Evolutionary conservation across 1,140 invertebrate genomes (phyloP), one percentile per base, ranked within the genome.

Genomic region (Neodiprion virginianus): DNA sequence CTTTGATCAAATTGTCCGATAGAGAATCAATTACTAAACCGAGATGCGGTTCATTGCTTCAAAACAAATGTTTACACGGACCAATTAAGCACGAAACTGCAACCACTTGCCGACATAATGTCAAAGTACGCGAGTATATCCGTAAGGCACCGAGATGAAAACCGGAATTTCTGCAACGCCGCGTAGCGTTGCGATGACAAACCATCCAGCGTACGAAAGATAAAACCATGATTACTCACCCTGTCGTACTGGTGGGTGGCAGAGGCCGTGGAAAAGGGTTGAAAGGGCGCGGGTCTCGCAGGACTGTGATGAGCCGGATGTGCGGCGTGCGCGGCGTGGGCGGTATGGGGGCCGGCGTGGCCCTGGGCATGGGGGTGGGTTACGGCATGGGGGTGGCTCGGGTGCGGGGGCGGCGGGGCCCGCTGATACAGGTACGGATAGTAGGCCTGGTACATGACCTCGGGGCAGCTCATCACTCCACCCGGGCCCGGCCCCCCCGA

Each of bases 361-460:
- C 80, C 75, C 65, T 85, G 84, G 48, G 85, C 77, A 75, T 83
- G 83, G 69, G 86, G 83, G 74, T 87, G 87, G 67, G 86, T 80
- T 75, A 84, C 85, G 77, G 87, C 84, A 81, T 85, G 85, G 73
- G 86, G 84, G 78, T 87, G 87, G 67, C 83, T 86, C 75, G 86
- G 88, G 79, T 82, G 84, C 76, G 80, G 85, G 76, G 84, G 89
- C 81, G 81, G 89, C 83, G 82, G 89, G 85, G 82, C 86, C 87
- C 90, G 88, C 84, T 90, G 89, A 81, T 90, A 90, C 74, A 91
- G 86, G 83, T 91, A 91, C 81, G 90, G 90, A 84, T 90, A 91
- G 84, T 91, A 91, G 67, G 85, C 84, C 85, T 90, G 90, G 88
- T 91, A 91, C 87, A 91, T 90, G 85, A 91, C 90, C 87, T 91